Conservation (phyloP, 2,888 invertebrate genomes). For the Phengaris arion region DNA sequence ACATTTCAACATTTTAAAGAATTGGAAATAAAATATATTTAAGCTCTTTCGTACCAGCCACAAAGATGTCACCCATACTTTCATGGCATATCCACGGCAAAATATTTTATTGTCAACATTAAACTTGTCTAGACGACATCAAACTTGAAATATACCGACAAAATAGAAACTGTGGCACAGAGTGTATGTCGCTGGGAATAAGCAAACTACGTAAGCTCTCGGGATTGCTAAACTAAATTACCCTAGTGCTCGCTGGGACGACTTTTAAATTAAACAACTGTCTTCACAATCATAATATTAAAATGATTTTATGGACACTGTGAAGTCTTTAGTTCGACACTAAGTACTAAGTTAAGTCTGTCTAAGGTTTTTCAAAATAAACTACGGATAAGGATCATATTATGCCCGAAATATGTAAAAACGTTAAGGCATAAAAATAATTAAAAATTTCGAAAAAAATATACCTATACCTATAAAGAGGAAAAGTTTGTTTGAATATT, state of each 20-base stretch:
- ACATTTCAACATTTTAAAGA: background rate
- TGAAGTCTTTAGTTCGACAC: background rate
- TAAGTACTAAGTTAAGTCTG: background rate
- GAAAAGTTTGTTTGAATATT: no score
- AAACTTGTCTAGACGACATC: constrained; percentile 29
- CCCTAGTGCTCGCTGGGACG: constrained; percentile 16
- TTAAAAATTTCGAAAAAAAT: no score
- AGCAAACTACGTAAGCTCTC: constrained; percentile 29
- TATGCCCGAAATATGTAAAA: no score
- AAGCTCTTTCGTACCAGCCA: no score
- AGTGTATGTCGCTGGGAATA: constrained; percentile 33
- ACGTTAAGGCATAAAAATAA: no score
- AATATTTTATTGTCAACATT: background rate
- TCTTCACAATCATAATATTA: constrained; percentile 10
- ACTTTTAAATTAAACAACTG: constrained; percentile 19
- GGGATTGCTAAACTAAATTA: constrained; percentile 28
- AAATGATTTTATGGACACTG: background rate
- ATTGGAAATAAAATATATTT: background rate
- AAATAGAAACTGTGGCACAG: constrained; percentile 17
- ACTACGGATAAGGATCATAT: background rate
- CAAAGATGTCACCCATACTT: no score
- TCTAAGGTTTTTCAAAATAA: background rate
- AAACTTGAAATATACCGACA: constrained; percentile 32
- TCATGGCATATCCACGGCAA: background rate
- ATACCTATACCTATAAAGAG: no score